A percentile compares a stretch with the other conserved stretches of the same genome.
These are phyloP conservation scores for Pissodes strobi DNA, from an alignment of 1,140 invertebrate species.

Conservation along the genomic window DNA sequence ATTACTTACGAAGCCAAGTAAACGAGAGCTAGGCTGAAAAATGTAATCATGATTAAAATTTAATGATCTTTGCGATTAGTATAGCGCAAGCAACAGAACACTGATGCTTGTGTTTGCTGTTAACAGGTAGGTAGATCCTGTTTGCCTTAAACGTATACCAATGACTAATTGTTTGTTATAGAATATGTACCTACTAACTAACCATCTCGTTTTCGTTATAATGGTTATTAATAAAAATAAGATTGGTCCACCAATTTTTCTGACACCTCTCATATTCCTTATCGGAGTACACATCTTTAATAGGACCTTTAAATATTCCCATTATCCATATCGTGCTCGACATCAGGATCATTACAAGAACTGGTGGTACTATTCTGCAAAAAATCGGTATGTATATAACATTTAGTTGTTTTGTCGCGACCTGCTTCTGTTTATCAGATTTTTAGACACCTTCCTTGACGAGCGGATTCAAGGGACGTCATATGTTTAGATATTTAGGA, in stretches of 20 bases:
- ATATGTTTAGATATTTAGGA: too few relatives aligned
- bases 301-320: slow-evolving; percentile 26
- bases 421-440: background rate
- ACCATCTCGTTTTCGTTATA: slow-evolving; percentile 37
- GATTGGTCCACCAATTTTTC: slow-evolving; percentile 40
- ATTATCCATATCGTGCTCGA: slow-evolving; percentile 28
- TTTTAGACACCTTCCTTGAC: too few relatives aligned
- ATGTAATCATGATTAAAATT: too few relatives aligned
- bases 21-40: too few relatives aligned
- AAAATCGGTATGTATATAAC: background rate
- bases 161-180: background rate
- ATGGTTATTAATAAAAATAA: slow-evolving; percentile 40
- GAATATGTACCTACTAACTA: slow-evolving; percentile 1
- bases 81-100: too few relatives aligned
- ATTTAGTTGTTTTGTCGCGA: too few relatives aligned
- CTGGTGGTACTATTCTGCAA: slow-evolving; percentile 36
- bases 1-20: too few relatives aligned
- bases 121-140: too few relatives aligned
- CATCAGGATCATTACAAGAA: slow-evolving; percentile 26
- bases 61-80: too few relatives aligned
- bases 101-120: too few relatives aligned
- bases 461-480: too few relatives aligned
- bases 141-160: too few relatives aligned
- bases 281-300: slow-evolving; percentile 23
- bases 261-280: slow-evolving; percentile 32